Evolutionary conservation across 2,113 vertebrate genomes (phyloP).

Genomic region (Daphoenositta chrysoptera): DNA sequence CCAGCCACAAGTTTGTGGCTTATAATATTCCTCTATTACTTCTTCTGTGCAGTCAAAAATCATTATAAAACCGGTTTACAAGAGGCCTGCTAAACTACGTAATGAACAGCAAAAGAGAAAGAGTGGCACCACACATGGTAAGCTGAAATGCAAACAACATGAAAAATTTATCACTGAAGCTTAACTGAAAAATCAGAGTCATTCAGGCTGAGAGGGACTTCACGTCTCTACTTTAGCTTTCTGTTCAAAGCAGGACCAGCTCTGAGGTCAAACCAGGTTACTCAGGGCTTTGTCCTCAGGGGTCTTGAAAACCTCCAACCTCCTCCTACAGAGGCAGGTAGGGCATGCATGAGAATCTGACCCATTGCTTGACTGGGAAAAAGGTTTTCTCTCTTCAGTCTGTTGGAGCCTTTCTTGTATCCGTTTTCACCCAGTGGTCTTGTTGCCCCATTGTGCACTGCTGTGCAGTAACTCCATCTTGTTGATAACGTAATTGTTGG

Average conservation of each 20-base stretch:
- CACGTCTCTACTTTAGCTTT: neutral
- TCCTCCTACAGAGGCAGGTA: neutral
- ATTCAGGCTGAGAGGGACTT: neutral
- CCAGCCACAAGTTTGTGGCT: neutral
- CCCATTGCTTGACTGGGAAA: neutral
- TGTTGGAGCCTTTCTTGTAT: neutral
- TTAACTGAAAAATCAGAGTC: neutral
- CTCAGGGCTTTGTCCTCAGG: neutral
- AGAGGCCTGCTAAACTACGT: neutral
- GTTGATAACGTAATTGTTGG: neutral
- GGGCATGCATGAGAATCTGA: rapidly evolving
- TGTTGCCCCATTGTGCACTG: neutral
- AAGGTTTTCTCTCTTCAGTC: neutral
- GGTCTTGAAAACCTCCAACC: neutral
- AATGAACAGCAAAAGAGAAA: neutral
- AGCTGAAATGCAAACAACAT: neutral
- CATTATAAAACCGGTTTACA: neutral
- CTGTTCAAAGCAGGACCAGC: neutral
- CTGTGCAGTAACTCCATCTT: neutral
- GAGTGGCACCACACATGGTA: neutral
- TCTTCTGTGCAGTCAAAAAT: neutral
- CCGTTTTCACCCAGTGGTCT: neutral
- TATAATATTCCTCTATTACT: neutral
- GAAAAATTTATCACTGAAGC: neutral
- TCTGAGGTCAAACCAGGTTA: neutral